These are phyloP conservation scores for Pangasianodon gigas DNA, from an alignment of 2,113 vertebrate species.

Conservation along the genomic window DNA sequence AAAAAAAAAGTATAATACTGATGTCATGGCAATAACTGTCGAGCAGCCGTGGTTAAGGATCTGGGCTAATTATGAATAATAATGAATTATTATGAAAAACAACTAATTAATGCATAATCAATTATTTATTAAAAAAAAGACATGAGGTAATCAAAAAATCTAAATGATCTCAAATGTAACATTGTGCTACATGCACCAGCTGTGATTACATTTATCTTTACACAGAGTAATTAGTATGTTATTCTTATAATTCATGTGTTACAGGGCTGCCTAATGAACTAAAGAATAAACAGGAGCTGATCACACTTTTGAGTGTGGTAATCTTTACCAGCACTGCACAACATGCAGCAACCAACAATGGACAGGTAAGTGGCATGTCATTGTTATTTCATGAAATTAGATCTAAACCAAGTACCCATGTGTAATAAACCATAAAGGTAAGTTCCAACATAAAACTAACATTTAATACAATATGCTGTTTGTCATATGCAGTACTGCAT, in stretches of 20 bases:
- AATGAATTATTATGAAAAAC: neutral
- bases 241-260: neutral
- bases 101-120: too few species aligned
- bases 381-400: neutral
- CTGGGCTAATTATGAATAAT: neutral
- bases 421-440: neutral
- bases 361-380: constrained; percentile 54
- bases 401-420: neutral
- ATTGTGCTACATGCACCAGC: neutral
- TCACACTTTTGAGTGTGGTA: constrained; percentile 38
- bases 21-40: neutral
- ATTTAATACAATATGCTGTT: neutral
- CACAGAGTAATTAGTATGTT: neutral
- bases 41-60: neutral
- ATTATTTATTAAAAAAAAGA: neutral
- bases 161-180: neutral
- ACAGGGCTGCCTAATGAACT: constrained; percentile 62
- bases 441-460: neutral
- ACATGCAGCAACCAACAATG: constrained; percentile 76
- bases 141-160: neutral
- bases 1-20: too few species aligned
- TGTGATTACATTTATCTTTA: neutral
- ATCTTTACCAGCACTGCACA: constrained; percentile 69
- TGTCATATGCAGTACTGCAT: neutral
- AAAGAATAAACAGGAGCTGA: constrained; percentile 59